phyloP scores from a whole-genome alignment of 2,113 vertebrate genomes.

The Tetraodon nigroviridis region DNA sequence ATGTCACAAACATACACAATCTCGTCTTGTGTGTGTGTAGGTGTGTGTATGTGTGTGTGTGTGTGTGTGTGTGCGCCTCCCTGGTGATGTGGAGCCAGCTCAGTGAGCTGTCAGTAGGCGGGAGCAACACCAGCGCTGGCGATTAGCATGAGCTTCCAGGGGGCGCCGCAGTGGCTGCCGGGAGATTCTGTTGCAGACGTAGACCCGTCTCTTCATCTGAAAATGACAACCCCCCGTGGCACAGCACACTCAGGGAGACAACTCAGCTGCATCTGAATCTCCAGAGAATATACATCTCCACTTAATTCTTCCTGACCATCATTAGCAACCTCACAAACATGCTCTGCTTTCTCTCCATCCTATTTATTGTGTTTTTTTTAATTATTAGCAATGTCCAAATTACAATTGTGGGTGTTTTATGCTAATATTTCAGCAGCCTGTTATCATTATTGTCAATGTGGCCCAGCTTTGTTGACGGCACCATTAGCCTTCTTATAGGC shows the following conservation, averaged over 20 bases:
- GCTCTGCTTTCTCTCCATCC: slow-evolving; percentile 12
- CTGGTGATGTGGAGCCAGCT: slow-evolving; percentile 66
- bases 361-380: slow-evolving; percentile 15
- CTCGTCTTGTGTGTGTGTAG: slow-evolving; percentile 27
- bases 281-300: slow-evolving; percentile 20
- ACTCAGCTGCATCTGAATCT: slow-evolving; percentile 44
- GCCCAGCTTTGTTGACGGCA: slow-evolving; percentile 3
- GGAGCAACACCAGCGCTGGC: slow-evolving; percentile 43
- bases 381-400: slow-evolving; percentile 31
- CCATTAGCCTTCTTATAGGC: neutral
- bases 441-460: slow-evolving; percentile 21
- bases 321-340: slow-evolving; percentile 20
- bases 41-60: slow-evolving; percentile 21
- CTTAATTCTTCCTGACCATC: slow-evolving; percentile 9
- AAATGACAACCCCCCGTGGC: slow-evolving; percentile 70
- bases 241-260: slow-evolving; percentile 37
- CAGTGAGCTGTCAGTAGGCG: slow-evolving; percentile 67
- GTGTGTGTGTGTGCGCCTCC: slow-evolving; percentile 43
- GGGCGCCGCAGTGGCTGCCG: slow-evolving; percentile 65
- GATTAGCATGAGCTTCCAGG: slow-evolving; percentile 73
- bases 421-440: too few species aligned
- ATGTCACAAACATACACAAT: slow-evolving; percentile 17
- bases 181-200: slow-evolving; percentile 61
- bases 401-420: slow-evolving; percentile 12
- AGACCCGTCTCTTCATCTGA: slow-evolving; percentile 65